Percentiles rank a stretch among this genome's conserved stretches.
Conservation (phyloP, 2,888 invertebrate species). For the Belgica antarctica region DNA sequence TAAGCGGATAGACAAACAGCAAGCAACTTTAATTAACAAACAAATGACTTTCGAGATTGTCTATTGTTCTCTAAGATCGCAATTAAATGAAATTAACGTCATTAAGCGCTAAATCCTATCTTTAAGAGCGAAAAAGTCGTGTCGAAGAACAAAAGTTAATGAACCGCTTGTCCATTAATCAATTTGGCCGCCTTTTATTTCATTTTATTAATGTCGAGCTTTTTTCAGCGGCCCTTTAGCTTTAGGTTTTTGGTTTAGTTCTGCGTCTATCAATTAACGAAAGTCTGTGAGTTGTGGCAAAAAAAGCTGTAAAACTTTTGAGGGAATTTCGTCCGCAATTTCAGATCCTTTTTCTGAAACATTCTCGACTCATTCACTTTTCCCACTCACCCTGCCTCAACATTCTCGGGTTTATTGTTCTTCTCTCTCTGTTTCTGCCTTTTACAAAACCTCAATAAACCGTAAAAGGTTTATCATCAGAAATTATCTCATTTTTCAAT, state of each 20-base stretch:
- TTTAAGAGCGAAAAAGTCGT: too few species aligned
- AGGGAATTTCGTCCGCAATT: background rate
- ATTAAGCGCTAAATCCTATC: too few species aligned
- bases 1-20: too few species aligned
- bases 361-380: background rate
- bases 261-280: background rate
- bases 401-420: background rate
- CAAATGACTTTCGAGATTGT: too few species aligned
- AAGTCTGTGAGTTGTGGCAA: background rate
- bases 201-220: background rate
- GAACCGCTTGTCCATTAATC: conserved; percentile 39
- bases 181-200: conserved; percentile 7
- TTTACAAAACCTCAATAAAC: background rate
- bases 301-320: too few species aligned
- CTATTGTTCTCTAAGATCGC: too few species aligned
- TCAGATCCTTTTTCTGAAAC: too few species aligned
- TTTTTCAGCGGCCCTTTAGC: too few species aligned
- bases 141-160: conserved; percentile 24
- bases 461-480: background rate
- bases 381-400: background rate
- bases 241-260: too few species aligned
- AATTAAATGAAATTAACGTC: too few species aligned
- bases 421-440: background rate
- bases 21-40: too few species aligned
- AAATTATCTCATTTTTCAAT: conserved; percentile 23